phyloP scores from a whole-genome alignment of 35 echinoderm and acorn worm species.

The Heliocidaris tuberculata region DNA sequence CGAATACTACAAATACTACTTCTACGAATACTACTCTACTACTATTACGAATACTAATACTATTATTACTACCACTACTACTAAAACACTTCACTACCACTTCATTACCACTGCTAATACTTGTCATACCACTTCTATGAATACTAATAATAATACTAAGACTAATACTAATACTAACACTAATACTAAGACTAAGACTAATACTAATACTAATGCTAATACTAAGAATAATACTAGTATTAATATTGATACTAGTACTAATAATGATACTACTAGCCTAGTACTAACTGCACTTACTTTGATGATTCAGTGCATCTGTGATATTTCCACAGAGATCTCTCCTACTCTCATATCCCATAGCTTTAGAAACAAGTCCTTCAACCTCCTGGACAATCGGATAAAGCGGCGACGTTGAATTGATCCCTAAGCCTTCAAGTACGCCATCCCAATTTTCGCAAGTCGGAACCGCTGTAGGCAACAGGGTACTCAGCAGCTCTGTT shows the following conservation, averaged over 20 bases:
- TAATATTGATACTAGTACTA: background rate
- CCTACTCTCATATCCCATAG: background rate
- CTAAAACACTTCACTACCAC: background rate
- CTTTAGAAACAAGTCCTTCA: background rate
- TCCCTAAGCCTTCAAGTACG: background rate
- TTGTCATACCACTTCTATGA: too few species aligned
- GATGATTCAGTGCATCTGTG: background rate
- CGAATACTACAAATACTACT: background rate
- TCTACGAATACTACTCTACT: background rate
- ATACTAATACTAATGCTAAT: background rate
- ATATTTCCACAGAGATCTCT: background rate
- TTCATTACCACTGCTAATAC: too few species aligned
- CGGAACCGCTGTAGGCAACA: background rate
- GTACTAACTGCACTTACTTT: background rate
- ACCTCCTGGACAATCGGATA: background rate
- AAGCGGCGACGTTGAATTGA: background rate
- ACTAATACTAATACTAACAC: background rate
- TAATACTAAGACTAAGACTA: background rate
- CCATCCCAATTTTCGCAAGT: background rate
- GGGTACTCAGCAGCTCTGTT: background rate
- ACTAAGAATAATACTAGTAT: background rate
- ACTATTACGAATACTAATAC: background rate
- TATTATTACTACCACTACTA: background rate
- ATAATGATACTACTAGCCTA: background rate
- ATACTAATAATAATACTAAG: too few species aligned